phyloP scores from a whole-genome alignment of 2,888 invertebrate species.

The Stratiomys singularior region DNA sequence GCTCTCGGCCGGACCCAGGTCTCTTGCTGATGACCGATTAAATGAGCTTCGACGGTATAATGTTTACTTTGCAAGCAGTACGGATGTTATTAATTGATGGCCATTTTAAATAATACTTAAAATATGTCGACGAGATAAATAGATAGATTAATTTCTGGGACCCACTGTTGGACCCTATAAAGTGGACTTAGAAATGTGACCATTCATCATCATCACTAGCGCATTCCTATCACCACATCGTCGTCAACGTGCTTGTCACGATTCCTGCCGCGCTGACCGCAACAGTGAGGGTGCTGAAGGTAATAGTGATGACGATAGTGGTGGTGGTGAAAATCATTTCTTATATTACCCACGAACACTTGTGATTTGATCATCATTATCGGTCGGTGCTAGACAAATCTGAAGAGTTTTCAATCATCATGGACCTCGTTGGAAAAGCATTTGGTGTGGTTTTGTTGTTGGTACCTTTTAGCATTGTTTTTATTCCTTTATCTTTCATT shows the following conservation, averaged over 20 bases:
- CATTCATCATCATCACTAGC: conserved; percentile 34
- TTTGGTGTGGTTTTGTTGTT: too few species aligned
- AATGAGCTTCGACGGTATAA: conserved; percentile 14
- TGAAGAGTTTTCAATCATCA: not conserved
- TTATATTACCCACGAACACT: not conserved
- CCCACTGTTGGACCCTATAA: conserved; percentile 1
- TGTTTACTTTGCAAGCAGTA: not conserved
- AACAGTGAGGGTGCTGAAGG: too few species aligned
- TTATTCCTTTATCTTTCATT: too few species aligned
- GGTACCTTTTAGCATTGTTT: too few species aligned
- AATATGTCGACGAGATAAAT: conserved; percentile 43
- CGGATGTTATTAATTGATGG: conserved; percentile 43
- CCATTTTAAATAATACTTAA: conserved; percentile 42
- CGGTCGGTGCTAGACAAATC: not conserved
- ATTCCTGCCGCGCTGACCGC: not conserved
- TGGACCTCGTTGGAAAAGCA: too few species aligned
- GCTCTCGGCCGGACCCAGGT: not conserved
- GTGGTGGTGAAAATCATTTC: conserved; percentile 4
- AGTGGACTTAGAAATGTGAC: conserved; percentile 28
- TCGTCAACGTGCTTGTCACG: not conserved
- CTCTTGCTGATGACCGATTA: conserved; percentile 33
- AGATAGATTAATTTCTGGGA: conserved; percentile 38
- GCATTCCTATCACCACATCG: not conserved
- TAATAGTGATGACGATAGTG: too few species aligned
- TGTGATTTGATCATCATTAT: not conserved